Percentiles rank a stretch among this genome's conserved stretches.
phyloP scores from a whole-genome alignment of 2,888 invertebrate species.

The Ormia ochracea region DNA sequence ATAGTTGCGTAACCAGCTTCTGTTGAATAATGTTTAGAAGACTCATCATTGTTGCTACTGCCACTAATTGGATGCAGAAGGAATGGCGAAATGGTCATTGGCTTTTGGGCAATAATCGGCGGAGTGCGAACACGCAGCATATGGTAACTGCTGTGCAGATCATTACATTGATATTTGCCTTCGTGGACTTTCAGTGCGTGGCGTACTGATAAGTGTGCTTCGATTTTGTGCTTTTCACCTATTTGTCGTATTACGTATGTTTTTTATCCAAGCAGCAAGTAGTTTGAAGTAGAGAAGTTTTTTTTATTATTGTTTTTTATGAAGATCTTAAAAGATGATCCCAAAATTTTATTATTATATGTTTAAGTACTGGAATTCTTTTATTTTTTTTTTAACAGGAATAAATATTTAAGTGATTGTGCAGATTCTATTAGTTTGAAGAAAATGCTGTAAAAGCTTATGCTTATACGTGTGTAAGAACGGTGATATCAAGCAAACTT shows the following conservation, averaged over 20 bases:
- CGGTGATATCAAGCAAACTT: no score
- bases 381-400: no score
- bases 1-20: conserved; percentile 72
- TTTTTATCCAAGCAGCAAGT: conserved; percentile 23
- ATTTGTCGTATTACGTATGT: conserved; percentile 34
- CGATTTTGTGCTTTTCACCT: conserved; percentile 76
- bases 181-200: conserved; percentile 75
- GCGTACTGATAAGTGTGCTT: conserved; percentile 75
- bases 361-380: not conserved
- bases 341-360: not conserved
- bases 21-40: conserved; percentile 64
- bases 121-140: conserved; percentile 71
- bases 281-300: conserved; percentile 1
- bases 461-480: no score
- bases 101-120: conserved; percentile 56
- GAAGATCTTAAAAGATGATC: not conserved
- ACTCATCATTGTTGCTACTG: conserved; percentile 23
- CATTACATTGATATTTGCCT: conserved; percentile 76
- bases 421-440: no score
- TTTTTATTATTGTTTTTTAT: not conserved
- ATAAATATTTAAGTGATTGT: no score
- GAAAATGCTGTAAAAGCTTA: no score
- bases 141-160: conserved; percentile 70
- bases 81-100: conserved; percentile 64
- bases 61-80: conserved; percentile 51